Conservation (phyloP, 2,113 vertebrate species). For the Pollimyrus isidori region DNA sequence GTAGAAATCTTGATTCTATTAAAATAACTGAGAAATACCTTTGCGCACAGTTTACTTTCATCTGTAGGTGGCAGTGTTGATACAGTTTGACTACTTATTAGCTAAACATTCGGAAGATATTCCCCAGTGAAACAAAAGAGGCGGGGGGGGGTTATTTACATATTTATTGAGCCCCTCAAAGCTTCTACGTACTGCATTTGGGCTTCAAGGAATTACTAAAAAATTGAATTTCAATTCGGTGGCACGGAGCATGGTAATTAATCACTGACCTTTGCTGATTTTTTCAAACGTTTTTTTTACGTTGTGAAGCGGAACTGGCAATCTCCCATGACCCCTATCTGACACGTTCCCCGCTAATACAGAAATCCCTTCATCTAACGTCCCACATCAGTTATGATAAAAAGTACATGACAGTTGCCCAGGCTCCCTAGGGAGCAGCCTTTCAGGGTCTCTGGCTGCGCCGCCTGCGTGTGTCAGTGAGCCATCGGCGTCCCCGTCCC, state of each 20-base stretch:
- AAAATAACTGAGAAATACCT: background rate
- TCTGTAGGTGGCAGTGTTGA: constrained; percentile 60
- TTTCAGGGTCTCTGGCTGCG: background rate
- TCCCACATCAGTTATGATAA: background rate
- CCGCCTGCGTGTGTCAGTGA: background rate
- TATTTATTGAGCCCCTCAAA: constrained; percentile 18
- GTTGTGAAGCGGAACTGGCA: background rate
- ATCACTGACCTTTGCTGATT: background rate
- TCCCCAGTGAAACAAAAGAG: background rate
- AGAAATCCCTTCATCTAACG: constrained; percentile 3
- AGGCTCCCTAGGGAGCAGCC: background rate
- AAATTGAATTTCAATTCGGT: background rate
- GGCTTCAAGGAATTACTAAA: constrained; percentile 18
- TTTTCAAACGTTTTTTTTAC: background rate
- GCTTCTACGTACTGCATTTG: constrained; percentile 5
- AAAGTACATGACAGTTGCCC: background rate
- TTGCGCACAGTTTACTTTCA: background rate
- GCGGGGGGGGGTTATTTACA: background rate
- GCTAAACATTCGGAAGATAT: background rate
- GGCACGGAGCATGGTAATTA: background rate
- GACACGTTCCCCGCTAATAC: constrained; percentile 2
- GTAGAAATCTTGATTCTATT: background rate
- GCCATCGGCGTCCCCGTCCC: background rate
- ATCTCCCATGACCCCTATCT: background rate
- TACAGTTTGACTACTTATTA: constrained; percentile 29